Evolutionary conservation across 2,888 invertebrate genomes (phyloP).

Genomic region (Temnothorax ravouxi): DNA sequence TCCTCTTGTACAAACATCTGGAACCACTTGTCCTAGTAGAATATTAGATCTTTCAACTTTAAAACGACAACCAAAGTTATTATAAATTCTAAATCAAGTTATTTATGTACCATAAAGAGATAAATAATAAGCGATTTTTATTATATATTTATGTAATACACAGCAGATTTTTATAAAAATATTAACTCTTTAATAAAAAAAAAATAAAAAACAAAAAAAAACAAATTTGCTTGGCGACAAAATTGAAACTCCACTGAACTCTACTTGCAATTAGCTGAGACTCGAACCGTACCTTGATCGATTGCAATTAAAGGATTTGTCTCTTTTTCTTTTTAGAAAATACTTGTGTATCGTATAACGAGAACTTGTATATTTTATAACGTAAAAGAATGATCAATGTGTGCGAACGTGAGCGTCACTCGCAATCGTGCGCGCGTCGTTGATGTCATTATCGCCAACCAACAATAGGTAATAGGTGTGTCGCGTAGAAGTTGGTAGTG

Average conservation of each 20-base stretch:
- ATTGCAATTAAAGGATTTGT: not conserved
- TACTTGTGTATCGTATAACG: too few species aligned
- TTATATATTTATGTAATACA: not conserved
- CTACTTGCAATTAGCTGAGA: not conserved
- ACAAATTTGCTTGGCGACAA: too few species aligned
- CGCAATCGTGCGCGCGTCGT: too few species aligned
- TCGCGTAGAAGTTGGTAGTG: too few species aligned
- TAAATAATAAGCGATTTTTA: not conserved
- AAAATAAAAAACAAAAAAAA: too few species aligned
- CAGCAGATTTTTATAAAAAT: slow-evolving; percentile 11
- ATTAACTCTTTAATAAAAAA: not conserved
- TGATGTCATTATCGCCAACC: too few species aligned
- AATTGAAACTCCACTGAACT: not conserved
- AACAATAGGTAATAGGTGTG: too few species aligned
- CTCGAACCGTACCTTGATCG: not conserved
- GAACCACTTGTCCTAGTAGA: slow-evolving; percentile 86
- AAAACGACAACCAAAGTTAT: slow-evolving; percentile 90
- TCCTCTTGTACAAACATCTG: slow-evolving; percentile 74
- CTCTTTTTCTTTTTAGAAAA: not conserved
- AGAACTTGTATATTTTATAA: too few species aligned
- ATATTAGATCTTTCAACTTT: slow-evolving; percentile 91
- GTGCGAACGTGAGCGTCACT: too few species aligned
- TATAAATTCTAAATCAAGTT: slow-evolving; percentile 81
- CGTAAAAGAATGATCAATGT: too few species aligned
- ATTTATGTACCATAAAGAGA: not conserved